phyloP scores from a whole-genome alignment of 1,140 invertebrate genomes.

The Arion vulgaris region DNA sequence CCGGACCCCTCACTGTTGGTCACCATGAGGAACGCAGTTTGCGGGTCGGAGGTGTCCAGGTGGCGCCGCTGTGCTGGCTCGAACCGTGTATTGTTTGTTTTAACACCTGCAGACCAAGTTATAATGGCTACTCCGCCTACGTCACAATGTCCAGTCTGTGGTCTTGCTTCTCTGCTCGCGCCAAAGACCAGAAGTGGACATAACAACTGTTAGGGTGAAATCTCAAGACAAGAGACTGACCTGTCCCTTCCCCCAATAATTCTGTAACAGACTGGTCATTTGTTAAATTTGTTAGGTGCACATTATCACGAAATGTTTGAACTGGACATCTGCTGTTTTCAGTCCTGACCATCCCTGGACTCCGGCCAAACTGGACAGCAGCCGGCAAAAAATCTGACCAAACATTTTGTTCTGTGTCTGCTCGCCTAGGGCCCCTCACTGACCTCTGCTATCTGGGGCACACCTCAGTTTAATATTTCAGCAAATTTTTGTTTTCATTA shows the following conservation, averaged over 20 bases:
- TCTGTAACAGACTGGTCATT: neutral
- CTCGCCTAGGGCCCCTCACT: neutral
- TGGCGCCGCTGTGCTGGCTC: neutral
- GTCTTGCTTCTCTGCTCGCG: neutral
- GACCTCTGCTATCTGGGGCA: neutral
- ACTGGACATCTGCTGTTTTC: conserved; percentile 13
- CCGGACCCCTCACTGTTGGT: neutral
- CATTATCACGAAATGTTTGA: neutral
- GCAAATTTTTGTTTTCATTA: neutral
- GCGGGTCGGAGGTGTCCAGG: neutral
- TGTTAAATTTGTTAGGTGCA: neutral
- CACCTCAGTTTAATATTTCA: neutral
- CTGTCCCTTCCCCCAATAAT: neutral
- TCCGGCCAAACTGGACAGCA: neutral
- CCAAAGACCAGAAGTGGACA: neutral
- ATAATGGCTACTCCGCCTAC: conserved; percentile 4
- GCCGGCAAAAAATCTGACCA: neutral
- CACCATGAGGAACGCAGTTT: neutral
- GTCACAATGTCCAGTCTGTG: conserved; percentile 2
- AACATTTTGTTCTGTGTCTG: neutral
- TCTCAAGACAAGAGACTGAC: conserved; percentile 5
- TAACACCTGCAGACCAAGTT: conserved; percentile 6
- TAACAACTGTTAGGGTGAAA: conserved; percentile 3
- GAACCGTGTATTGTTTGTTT: neutral
- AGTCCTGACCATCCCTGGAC: neutral